phyloP scores from a whole-genome alignment of 1,140 invertebrate genomes.

The Microplitis demolitor region DNA sequence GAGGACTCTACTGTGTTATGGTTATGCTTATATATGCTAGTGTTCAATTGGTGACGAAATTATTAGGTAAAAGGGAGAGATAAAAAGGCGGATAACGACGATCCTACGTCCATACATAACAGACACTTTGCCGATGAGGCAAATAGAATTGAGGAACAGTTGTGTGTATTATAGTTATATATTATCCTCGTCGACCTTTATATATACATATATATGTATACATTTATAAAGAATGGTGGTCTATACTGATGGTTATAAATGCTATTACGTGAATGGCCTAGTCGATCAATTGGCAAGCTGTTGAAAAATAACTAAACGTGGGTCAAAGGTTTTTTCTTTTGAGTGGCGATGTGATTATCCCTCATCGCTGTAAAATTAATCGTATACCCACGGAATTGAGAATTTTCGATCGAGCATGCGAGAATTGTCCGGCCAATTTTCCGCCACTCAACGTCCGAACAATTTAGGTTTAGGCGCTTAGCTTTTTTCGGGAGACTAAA shows the following conservation, averaged over 20 bases:
- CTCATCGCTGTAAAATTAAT: neutral
- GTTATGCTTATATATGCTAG: too few relatives aligned
- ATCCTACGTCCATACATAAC: constrained; percentile 12
- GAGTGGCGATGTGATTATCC: too few relatives aligned
- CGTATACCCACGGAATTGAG: neutral
- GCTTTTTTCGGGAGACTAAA: neutral
- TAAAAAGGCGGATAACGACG: constrained; percentile 9
- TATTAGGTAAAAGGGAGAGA: constrained; percentile 6
- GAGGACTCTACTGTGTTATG: too few relatives aligned
- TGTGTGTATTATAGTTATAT: neutral
- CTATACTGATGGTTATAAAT: neutral
- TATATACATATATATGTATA: neutral
- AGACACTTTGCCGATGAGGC: neutral
- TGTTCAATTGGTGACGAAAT: constrained; percentile 12
- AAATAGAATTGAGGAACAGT: constrained; percentile 1
- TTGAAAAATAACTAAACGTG: neutral
- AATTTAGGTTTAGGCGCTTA: constrained; percentile 25
- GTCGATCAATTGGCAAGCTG: neutral
- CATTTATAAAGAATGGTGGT: neutral
- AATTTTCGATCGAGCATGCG: neutral
- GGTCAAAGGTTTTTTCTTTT: too few relatives aligned
- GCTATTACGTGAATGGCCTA: neutral
- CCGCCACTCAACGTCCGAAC: constrained; percentile 44
- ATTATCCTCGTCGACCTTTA: neutral
- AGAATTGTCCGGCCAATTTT: constrained; percentile 41